Evolutionary conservation across 1,140 invertebrate species (phyloP), one percentile per base, ranked within the genome.

Genomic region (Pectinophora gossypiella): DNA sequence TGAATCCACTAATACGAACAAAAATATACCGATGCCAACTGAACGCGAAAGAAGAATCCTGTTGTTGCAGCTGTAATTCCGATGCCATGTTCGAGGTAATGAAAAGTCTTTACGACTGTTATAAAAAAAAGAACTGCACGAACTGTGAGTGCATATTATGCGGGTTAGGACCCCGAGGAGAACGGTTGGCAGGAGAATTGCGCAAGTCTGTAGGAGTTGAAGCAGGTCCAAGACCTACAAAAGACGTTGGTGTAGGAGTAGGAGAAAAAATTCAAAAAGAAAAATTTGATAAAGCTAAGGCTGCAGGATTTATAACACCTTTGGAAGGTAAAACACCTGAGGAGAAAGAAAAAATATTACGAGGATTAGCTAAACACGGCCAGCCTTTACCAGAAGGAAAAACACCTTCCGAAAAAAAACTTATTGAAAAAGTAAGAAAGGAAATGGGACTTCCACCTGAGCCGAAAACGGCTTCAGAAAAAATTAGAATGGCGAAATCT

Each of bases 41-140:
- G 32, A 70, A 58, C 3, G 35, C 64, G 46, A n/a, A n/a, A n/a
- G 58, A 78, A 59, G 69, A 76, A 50, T 67, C 44, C 18, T 76
- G 77, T 59, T 81, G 77, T 44, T 75, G 73, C 54, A 67, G 65
- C 9, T 81, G 77, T 56, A 76, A 78, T 54, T 81, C 77, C 13
- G 77, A 78, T 57, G 73, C 71, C 13, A 81, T 81, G 68, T 81
- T 76, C 49, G 73, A 81, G 63, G 77, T 81, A 2, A 78, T 81
- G 75, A 81, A 78, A 60, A 65, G 73, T 53, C 54, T 81, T 15
- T 81, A 81, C 36, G 73, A 78, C 48, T 82, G 78, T 49, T 82
- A 78, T 47, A 78, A 82, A 51, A 75, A 76, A 54, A 78, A 77
- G 58, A 74, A 76, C 56, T 82, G 77, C 59, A 68, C 75, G 52